Base-by-base conservation (phyloP, 2,113 vertebrate species). In the Paedocypris sp. region DNA sequence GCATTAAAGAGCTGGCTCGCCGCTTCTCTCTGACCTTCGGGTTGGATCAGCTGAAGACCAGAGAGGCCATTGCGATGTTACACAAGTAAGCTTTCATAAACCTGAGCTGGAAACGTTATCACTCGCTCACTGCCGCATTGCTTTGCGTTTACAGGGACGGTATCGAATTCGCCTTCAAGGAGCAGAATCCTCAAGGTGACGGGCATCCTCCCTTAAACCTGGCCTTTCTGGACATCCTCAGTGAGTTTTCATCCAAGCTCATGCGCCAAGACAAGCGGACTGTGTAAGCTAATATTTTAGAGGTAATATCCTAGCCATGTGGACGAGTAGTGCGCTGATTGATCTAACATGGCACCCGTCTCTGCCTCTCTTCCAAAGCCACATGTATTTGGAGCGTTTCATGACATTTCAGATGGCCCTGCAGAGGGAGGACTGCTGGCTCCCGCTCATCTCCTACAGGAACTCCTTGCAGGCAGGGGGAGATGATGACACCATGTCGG, bases 341-440 rank as follows among this genome's bases (percentile, higher is more conserved):
- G 10, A 39, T 32, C n/a, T 66, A 62, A 23, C 13, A n/a, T 29
- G 9, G n/a, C 15, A 42, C 26, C 10, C 16, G 1, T 62, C 31
- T 39, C 10, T 16, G 36, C 61, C 29, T 1, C 52, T 66, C 67
- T 79, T 75, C 78, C 73, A 29, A 78, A 99, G 94, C 71, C 94
- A 98, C 78, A 89, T 91, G 86, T 99, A 99, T 81, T 89, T 99
- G 83, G 94, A 99, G 85, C 93, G 93, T 83, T 98, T 99, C 79
- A 97, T 99, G 93, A 96, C 92, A 31, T 96, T 98, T 83, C 94
- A 98, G 85, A 99, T 99, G 94, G 93, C 93, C 33, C 83, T 98
- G 72, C 90, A 94, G 81, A 88, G 95, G 73, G 95, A 99, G 82
- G 95, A 99, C 83, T 97, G 95, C 78, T 99, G 95, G 94, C 92